Conservation (phyloP, 2,888 invertebrate species). For the Ditylenchus weischeri region DNA sequence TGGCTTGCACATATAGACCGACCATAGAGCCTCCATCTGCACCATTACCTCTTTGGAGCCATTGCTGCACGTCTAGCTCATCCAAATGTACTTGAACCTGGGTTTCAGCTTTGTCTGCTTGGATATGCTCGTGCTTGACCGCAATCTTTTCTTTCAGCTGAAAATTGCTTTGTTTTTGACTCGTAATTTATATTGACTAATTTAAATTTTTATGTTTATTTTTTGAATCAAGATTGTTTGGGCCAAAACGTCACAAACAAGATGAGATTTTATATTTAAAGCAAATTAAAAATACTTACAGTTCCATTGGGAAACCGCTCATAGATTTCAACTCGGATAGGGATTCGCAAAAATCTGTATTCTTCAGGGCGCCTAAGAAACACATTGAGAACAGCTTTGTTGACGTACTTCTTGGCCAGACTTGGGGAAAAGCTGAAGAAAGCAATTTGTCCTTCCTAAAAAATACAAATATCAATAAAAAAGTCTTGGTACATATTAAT, state of each 20-base stretch:
- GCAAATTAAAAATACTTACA: conserved; percentile 18
- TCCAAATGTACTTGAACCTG: conserved; percentile 27
- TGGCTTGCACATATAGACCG: conserved; percentile 40
- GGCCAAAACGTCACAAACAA: too few relatives aligned
- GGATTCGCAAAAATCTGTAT: conserved; percentile 9
- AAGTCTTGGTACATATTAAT: too few relatives aligned
- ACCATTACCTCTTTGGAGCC: conserved; percentile 23
- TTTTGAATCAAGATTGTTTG: too few relatives aligned
- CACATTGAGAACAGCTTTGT: conserved; percentile 32
- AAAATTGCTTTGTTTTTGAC: conserved; percentile 8
- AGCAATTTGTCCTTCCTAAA: conserved; percentile 23
- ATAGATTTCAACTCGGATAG: conserved; percentile 31
- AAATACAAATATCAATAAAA: neutral
- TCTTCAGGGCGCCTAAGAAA: conserved; percentile 29
- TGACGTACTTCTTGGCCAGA: conserved; percentile 25
- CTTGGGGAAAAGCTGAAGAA: conserved; percentile 21
- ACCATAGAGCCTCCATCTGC: conserved; percentile 18
- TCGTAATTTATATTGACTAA: neutral
- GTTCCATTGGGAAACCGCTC: conserved; percentile 38
- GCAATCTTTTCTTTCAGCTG: conserved; percentile 36
- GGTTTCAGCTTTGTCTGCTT: conserved; percentile 14
- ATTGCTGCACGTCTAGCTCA: conserved; percentile 32
- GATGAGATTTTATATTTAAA: too few relatives aligned
- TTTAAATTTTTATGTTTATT: too few relatives aligned
- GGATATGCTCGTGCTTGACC: conserved; percentile 28